A percentile compares a stretch with the other conserved stretches of the same genome.
phyloP scores from a whole-genome alignment of 2,888 invertebrate genomes.

The Theretra japonica region DNA sequence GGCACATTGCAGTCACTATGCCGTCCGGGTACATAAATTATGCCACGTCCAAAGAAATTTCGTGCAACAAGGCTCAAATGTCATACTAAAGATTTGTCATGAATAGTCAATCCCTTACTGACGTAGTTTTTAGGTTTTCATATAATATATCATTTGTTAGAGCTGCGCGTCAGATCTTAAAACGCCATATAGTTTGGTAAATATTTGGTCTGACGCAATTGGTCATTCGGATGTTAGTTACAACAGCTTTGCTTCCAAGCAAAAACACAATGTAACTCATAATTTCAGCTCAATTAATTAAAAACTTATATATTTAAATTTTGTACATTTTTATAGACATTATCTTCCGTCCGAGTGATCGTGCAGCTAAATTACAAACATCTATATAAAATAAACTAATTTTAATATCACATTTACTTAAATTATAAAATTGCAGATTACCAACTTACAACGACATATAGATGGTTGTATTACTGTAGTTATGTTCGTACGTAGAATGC shows the following conservation, averaged over 20 bases:
- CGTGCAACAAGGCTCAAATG: neutral
- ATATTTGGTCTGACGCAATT: neutral
- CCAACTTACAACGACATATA: neutral
- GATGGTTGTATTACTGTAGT: neutral
- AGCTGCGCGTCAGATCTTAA: neutral
- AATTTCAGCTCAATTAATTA: too few relatives aligned
- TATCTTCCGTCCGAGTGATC: neutral
- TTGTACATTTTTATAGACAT: neutral
- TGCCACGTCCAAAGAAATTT: neutral
- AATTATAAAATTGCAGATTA: too few relatives aligned
- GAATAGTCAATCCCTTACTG: neutral
- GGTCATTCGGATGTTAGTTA: neutral
- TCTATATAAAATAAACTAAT: neutral
- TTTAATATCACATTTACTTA: neutral
- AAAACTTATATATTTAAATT: too few relatives aligned
- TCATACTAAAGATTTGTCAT: neutral
- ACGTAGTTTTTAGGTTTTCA: neutral
- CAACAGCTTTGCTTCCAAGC: neutral
- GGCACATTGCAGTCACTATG: too few relatives aligned
- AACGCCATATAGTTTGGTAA: neutral
- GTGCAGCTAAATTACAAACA: neutral
- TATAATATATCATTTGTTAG: neutral
- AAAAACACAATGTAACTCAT: too few relatives aligned
- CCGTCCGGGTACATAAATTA: too few relatives aligned
- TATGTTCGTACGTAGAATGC: neutral